Base-by-base conservation (phyloP, 2,888 invertebrate genomes). In the Teleiodes luculella region DNA sequence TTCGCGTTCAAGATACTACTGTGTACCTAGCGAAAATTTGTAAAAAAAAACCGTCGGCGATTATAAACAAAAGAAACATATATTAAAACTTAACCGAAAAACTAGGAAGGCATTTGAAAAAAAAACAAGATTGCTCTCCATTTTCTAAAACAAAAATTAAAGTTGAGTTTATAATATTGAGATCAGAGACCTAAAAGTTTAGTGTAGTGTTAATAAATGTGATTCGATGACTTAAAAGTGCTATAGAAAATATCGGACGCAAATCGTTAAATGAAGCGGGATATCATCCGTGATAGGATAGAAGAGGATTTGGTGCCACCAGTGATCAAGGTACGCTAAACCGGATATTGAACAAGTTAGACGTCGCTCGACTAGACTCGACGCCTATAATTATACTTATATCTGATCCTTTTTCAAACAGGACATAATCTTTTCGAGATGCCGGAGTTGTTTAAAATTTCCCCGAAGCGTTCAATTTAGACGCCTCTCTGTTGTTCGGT, bases 291-390 rank as follows among this genome's bases (percentile, higher is more conserved):
- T 67, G 61, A 67, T 65, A 68, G 72, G 61, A 67, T 64, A 68
- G 72, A 70, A 74, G 80, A 81, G 80, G 80, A 80, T 81, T 84
- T 75, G 77, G 81, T 80, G 80, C 74, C 64, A 70, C 76, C 78
- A 80, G 74, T 75, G 76, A 79, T 79, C 78, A 86, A 88, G 88
- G 88, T 88, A 87, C 75, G 78, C 65, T 66, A 80, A 87, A 87
- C 86, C 86, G 86, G 84, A 84, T 84, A 83, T 80, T 74, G 68
- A 79, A 78, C 79, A 77, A 76, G 75, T 67, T 68, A 76, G 71
- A 76, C 73, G 76, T 80, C 58, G 83, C 71, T 72, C 64, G 79
- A 83, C 86, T 82, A 80, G 83, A 84, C 80, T 74, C 63, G 59
- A 65, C 63, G 61, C 64, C 65, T 74, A 74, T 76, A 76, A 75